A percentile compares a stretch with the other conserved stretches of the same genome.
Evolutionary conservation across 2,113 vertebrate species (phyloP).

Genomic region (Cheirogaleus medius): DNA sequence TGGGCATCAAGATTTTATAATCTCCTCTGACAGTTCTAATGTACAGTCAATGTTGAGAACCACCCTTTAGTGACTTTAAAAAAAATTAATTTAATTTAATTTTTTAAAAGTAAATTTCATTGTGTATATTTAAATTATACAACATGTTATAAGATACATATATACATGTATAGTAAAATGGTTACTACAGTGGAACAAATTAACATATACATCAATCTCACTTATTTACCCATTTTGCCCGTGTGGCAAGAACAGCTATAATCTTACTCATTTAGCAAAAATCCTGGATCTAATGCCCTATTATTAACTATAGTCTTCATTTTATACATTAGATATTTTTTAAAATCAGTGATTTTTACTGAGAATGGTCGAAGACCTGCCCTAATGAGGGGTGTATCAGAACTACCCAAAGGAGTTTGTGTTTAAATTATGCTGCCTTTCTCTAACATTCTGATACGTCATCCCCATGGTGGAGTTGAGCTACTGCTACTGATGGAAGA

Average conservation of each 20-base stretch:
- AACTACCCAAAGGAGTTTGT: not conserved
- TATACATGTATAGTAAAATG: not conserved
- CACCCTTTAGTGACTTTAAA: not conserved
- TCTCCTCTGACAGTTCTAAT: not conserved
- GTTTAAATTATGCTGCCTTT: not conserved
- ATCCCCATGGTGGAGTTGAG: not conserved
- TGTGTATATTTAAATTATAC: not conserved
- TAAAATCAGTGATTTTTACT: not conserved
- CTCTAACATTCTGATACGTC: not conserved
- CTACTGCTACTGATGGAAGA: not conserved
- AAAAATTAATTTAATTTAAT: not conserved
- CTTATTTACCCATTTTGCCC: not conserved
- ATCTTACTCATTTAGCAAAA: not conserved
- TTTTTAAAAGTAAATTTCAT: not conserved
- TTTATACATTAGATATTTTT: not conserved
- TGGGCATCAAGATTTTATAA: not conserved
- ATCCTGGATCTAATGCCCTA: not conserved
- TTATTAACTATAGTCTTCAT: not conserved
- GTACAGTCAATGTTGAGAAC: not conserved
- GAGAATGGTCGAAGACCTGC: rapidly evolving
- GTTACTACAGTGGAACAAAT: not conserved
- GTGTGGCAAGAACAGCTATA: not conserved
- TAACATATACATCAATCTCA: not conserved
- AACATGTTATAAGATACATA: not conserved
- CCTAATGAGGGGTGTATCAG: not conserved